Percentiles rank a stretch among this genome's conserved stretches.
These are phyloP conservation scores for Zophobas atratus DNA, from an alignment of 1,140 invertebrate genomes.

Conservation along the genomic window DNA sequence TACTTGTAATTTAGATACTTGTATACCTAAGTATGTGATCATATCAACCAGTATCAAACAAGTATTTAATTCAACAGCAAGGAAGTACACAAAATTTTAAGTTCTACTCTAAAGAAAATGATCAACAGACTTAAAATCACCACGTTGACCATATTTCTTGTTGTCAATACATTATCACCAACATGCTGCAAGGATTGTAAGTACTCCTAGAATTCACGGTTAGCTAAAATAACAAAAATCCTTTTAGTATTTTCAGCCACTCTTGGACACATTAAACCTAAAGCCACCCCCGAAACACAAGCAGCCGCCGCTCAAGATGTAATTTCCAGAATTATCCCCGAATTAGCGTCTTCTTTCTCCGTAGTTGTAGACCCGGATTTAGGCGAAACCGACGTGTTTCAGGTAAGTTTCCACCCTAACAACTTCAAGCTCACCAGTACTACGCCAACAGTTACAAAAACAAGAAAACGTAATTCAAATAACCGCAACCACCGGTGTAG, in stretches of 20 bases:
- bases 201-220: neutral
- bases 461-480: slow-evolving; percentile 70
- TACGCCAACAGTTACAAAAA: slow-evolving; percentile 53
- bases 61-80: no score
- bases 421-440: neutral
- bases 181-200: neutral
- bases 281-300: slow-evolving; percentile 68
- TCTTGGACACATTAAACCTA: slow-evolving; percentile 67
- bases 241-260: slow-evolving; percentile 67
- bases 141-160: no score
- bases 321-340: slow-evolving; percentile 71
- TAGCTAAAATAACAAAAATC: neutral
- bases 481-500: slow-evolving; percentile 83
- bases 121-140: no score
- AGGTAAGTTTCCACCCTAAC: slow-evolving; percentile 64
- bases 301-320: slow-evolving; percentile 70
- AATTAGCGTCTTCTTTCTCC: slow-evolving; percentile 69
- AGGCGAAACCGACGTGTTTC: slow-evolving; percentile 71
- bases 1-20: no score
- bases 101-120: no score
- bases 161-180: no score
- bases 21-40: no score
- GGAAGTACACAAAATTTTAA: no score
- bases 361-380: slow-evolving; percentile 70
- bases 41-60: no score